Evolutionary conservation across 2,113 vertebrate genomes (phyloP).

Genomic region (Phrynosoma blainvillii): DNA sequence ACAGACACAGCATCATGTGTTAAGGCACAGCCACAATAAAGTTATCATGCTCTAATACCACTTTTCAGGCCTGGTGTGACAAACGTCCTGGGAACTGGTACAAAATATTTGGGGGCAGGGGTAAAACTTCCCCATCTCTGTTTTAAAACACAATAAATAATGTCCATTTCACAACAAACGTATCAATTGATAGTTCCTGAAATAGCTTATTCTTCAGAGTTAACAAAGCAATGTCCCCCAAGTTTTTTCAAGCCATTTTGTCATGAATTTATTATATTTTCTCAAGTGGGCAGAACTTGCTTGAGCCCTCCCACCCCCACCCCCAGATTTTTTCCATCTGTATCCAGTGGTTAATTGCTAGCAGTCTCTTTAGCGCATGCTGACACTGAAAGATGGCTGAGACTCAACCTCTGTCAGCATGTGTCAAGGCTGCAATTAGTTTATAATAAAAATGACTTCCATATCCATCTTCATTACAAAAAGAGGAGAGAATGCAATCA

Average conservation of each 20-base stretch:
- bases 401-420: conserved; percentile 17
- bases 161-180: neutral
- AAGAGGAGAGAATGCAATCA: neutral
- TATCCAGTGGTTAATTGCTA: neutral
- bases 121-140: too few relatives aligned
- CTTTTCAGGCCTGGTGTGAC: too few relatives aligned
- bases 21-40: too few relatives aligned
- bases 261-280: neutral
- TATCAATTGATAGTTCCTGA: neutral
- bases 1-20: too few relatives aligned
- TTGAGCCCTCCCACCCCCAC: too few relatives aligned
- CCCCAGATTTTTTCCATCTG: neutral
- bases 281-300: neutral
- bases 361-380: neutral
- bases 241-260: neutral
- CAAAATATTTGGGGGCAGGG: too few relatives aligned
- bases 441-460: conserved; percentile 39
- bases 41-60: too few relatives aligned
- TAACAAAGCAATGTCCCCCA: neutral
- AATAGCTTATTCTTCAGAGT: neutral
- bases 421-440: conserved; percentile 25
- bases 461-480: conserved; percentile 38
- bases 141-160: neutral
- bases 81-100: too few relatives aligned
- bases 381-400: conserved; percentile 4